A percentile compares a stretch with the other conserved stretches of the same genome.
phyloP scores from a whole-genome alignment of 2,797 vertebrate species.

The Iguana delicatissima region DNA sequence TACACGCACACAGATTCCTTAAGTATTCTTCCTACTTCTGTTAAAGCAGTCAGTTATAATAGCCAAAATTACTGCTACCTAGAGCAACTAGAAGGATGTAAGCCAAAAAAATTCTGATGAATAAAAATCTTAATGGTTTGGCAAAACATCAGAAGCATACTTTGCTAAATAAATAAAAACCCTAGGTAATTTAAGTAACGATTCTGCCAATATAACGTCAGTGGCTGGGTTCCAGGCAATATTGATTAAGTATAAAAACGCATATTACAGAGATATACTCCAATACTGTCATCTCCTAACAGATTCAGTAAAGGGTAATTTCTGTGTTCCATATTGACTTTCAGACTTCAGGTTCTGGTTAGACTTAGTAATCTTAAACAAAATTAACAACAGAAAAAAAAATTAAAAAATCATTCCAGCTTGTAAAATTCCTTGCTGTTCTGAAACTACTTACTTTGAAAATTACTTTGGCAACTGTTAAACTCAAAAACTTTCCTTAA shows the following conservation, averaged over 20 bases:
- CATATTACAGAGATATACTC: conserved; percentile 60
- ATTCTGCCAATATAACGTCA: conserved; percentile 55
- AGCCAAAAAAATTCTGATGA: conserved; percentile 37
- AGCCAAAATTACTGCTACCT: conserved; percentile 44
- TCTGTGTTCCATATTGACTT: conserved; percentile 66
- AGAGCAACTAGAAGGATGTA: neutral
- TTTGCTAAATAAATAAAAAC: conserved; percentile 46
- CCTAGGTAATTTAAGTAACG: conserved; percentile 54
- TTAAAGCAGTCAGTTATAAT: neutral
- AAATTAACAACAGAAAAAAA: conserved; percentile 13
- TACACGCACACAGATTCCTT: neutral
- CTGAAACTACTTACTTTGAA: neutral
- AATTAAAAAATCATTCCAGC: neutral
- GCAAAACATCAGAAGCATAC: conserved; percentile 45
- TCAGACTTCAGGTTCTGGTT: conserved; percentile 53
- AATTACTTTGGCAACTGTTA: neutral
- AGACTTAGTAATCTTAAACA: conserved; percentile 28
- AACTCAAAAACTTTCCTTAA: neutral
- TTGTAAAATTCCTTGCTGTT: conserved; percentile 21
- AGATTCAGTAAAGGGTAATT: conserved; percentile 65
- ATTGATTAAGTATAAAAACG: conserved; percentile 62
- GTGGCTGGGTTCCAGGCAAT: conserved; percentile 61
- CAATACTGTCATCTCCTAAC: conserved; percentile 61
- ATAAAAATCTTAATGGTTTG: conserved; percentile 22
- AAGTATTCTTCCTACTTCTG: neutral